Percentiles rank a stretch among this genome's conserved stretches.
phyloP scores from a whole-genome alignment of 1,140 invertebrate genomes.

The Planococcus citri region DNA sequence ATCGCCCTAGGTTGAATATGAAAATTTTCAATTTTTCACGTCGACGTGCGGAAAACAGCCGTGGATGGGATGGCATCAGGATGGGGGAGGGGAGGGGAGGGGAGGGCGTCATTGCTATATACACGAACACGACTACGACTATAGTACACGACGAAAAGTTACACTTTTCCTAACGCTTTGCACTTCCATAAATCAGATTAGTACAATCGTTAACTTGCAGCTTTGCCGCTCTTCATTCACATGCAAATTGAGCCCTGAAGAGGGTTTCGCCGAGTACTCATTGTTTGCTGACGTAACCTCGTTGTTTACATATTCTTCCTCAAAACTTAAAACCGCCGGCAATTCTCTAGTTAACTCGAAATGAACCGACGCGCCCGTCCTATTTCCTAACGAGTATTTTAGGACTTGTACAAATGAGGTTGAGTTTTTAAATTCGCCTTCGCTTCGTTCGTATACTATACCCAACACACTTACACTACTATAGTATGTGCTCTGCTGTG shows the following conservation, averaged over 20 bases:
- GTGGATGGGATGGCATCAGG: too few species aligned
- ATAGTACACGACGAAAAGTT: neutral
- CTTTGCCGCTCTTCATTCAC: neutral
- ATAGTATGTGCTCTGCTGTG: neutral
- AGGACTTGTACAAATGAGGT: neutral
- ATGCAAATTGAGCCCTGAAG: constrained; percentile 6
- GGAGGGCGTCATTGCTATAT: too few species aligned
- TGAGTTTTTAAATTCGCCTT: neutral
- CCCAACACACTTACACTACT: neutral
- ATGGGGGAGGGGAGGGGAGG: too few species aligned
- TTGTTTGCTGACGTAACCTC: constrained; percentile 2
- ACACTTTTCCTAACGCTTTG: neutral
- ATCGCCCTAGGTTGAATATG: neutral
- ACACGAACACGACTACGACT: too few species aligned
- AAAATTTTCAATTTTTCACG: neutral
- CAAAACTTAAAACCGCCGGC: neutral
- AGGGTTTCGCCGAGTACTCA: constrained; percentile 5
- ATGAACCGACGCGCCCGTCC: neutral
- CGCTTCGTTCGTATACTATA: neutral
- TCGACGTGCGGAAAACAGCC: too few species aligned
- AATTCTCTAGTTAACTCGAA: constrained; percentile 2
- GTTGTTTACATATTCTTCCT: neutral
- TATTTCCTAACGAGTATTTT: neutral
- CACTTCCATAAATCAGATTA: constrained; percentile 7
- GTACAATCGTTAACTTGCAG: constrained; percentile 1